Evolutionary conservation across 2,888 invertebrate species (phyloP), one percentile per base, ranked within the genome.

Genomic region (Drosophila austrosaltans): DNA sequence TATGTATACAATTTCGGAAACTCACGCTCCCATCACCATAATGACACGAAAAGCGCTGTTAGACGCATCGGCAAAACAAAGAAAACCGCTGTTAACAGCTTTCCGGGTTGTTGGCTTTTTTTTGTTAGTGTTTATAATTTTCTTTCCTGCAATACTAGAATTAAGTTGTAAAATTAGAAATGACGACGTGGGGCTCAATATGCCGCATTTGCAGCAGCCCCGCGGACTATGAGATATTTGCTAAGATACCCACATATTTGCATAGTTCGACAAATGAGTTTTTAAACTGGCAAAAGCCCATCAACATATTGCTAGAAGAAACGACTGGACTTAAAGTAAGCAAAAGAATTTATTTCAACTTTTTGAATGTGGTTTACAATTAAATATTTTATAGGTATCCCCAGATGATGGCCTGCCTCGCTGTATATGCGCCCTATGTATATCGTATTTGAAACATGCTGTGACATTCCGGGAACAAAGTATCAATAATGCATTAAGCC

Each of bases 401-500:
- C 77, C 76, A 3, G 85, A 91, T 28, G 92, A 92, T 81, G 91
- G 90, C n/a, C 75, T 92, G 28, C 92, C 92, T 1, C 75, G 79
- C 8, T 89, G 86, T 60, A 92, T 92, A 65, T 92, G 92, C 73
- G 92, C 92, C 7, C 69, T 92, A 2, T 92, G 92, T 73, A 92
- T 92, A 74, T 92, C 92, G 7, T 92, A 92, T 77, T 73, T 92
- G 12, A 92, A 92, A 72, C 92, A 92, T 75, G 92, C 92, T 16
- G 89, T 85, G 48, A 91, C 88, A 69, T 92, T 92, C 80, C 91
- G 92, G 0, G 91, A 92, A 60, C 92, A 92, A 67, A 88, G 89
- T 42, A 90, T 92, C 25, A 90, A 86, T 54, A 92, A 92, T 74
- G 86, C 89, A 3, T 69, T 91, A 25, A 90, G 88, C 30, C 80